These are phyloP conservation scores for Leucosticte australis DNA, from an alignment of 2,113 vertebrate genomes.

Conservation along the genomic window DNA sequence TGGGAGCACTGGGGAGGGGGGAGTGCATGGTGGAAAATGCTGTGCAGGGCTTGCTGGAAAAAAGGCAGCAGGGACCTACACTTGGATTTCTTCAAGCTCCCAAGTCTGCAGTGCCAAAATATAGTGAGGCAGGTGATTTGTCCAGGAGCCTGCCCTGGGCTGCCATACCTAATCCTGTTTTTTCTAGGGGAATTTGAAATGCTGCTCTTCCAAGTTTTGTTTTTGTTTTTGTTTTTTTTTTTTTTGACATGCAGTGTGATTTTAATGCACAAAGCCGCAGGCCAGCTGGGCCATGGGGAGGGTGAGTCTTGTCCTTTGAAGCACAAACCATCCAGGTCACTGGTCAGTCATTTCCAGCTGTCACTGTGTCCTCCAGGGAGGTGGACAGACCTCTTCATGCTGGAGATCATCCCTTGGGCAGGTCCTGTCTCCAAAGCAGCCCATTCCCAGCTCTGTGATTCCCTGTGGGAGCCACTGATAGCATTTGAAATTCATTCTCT, in stretches of 20 bases:
- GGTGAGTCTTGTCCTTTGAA: constrained; percentile 36
- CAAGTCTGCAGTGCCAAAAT: constrained; percentile 47
- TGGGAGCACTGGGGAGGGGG: not conserved
- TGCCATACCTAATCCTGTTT: not conserved
- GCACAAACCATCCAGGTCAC: constrained; percentile 18
- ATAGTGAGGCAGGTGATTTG: not conserved
- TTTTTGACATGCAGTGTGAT: not conserved
- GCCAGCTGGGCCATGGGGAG: not conserved
- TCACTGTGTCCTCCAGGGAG: not conserved
- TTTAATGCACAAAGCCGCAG: not conserved
- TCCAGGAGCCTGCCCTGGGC: constrained; percentile 7
- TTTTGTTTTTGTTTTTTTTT: too few species aligned
- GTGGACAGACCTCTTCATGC: not conserved
- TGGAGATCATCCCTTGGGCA: not conserved
- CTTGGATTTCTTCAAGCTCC: not conserved
- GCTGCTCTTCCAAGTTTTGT: not conserved
- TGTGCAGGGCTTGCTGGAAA: not conserved
- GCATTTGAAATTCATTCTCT: constrained; percentile 38
- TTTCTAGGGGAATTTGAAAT: constrained; percentile 51
- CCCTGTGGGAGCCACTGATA: not conserved
- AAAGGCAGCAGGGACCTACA: not conserved
- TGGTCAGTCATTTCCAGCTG: not conserved
- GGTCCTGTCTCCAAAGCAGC: not conserved
- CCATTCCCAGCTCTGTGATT: not conserved
- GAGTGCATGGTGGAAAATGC: not conserved